Evolutionary conservation across 2,888 invertebrate species (phyloP).

Genomic region (Xanthorhoe spadicearia): DNA sequence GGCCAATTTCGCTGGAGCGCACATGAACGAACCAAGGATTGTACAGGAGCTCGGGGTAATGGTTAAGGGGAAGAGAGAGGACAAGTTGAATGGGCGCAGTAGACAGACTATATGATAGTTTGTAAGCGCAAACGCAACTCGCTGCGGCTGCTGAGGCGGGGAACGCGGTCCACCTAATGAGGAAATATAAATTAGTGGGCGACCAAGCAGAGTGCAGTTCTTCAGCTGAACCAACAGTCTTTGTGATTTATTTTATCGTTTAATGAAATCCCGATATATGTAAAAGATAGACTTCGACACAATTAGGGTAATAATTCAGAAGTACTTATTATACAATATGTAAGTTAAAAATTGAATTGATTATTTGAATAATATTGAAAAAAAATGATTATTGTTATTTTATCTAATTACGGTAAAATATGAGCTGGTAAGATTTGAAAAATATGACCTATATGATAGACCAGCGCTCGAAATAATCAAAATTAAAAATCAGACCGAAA

Average conservation of each 20-base stretch:
- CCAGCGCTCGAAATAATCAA: not conserved
- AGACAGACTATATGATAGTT: slow-evolving; percentile 25
- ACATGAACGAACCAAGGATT: slow-evolving; percentile 54
- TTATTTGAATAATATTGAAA: too few species aligned
- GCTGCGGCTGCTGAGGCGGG: slow-evolving; percentile 56
- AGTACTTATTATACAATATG: too few species aligned
- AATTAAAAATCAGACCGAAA: not conserved
- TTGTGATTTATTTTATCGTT: slow-evolving; percentile 47
- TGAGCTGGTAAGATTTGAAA: too few species aligned
- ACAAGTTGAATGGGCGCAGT: slow-evolving; percentile 69
- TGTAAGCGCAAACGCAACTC: slow-evolving; percentile 36
- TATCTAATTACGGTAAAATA: too few species aligned
- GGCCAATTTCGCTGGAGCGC: slow-evolving; percentile 69
- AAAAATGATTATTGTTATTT: not conserved
- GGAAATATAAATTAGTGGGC: slow-evolving; percentile 83
- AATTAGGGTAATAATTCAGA: too few species aligned
- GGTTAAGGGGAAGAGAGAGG: slow-evolving; percentile 40
- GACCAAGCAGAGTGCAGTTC: slow-evolving; percentile 74
- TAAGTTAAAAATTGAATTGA: too few species aligned
- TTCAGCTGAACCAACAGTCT: slow-evolving; percentile 61
- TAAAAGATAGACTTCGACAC: too few species aligned
- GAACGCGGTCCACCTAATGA: slow-evolving; percentile 73
- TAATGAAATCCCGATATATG: slow-evolving; percentile 9
- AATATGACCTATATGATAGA: not conserved
- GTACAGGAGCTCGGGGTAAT: slow-evolving; percentile 52